Evolutionary conservation across 2,888 invertebrate species (phyloP), one percentile per base, ranked within the genome.

Genomic region (Archips crataeganus): DNA sequence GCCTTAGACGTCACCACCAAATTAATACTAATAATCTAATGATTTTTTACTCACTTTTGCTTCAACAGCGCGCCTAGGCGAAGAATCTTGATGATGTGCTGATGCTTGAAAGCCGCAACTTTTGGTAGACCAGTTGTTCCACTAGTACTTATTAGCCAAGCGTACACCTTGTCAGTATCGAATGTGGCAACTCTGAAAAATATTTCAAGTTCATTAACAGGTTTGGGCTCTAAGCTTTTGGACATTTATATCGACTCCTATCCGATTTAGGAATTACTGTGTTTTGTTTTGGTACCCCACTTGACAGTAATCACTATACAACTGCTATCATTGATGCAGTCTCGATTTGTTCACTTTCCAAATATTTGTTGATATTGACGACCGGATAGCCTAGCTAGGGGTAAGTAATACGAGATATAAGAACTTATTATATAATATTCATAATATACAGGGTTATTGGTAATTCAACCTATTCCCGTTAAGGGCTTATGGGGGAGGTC

Each of bases 121-220:
- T 94, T 94, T 0, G 86, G 75, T 0, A 79, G 74, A 0, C 92
- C 92, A 0, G 90, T 86, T 0, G 92, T 90, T 0, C 93, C 93
- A 2, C 93, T 90, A 0, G 93, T 90, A 70, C 85, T 83, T 1
- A 88, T 76, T n/a, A 94, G 78, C 84, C 89, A 91, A 0, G 77
- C 82, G 72, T 84, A 89, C 2, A 84, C 75, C 59, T 86, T 87
- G 0, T 85, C 82, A 13, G 80, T 57, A 64, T 92, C 88, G 32
- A 91, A 83, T 6, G 80, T 79, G 6, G 84, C 84, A 13, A 85
- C 81, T 72, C 93, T 93, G 83, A 9, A 85, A 85, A n/a, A 47
- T 15, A 45, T 45, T 23, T 5, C 23, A 49, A 0, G 5, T 13
- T n/a, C 3, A n/a, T 49, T 49, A n/a, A 23, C 1, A n/a, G 8